Evolutionary conservation across 2,888 invertebrate species (phyloP).

Genomic region (Cephus pygmeus): DNA sequence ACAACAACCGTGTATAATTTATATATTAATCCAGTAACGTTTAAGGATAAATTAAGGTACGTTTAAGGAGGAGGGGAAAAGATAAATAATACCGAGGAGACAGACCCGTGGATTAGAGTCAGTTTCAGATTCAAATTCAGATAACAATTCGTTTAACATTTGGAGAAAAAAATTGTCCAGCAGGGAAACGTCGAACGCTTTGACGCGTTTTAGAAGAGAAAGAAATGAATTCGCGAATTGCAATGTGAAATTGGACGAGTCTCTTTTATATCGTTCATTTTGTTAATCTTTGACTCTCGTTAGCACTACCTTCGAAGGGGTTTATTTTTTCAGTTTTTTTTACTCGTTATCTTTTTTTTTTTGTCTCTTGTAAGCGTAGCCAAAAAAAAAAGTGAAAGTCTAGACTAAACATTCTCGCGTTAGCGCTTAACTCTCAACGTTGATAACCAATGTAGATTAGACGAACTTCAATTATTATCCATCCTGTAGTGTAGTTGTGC

Average conservation of each 20-base stretch:
- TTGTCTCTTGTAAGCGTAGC: background rate
- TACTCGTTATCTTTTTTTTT: background rate
- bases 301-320: background rate
- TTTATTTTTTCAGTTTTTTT: background rate
- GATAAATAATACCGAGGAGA: background rate
- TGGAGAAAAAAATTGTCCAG: background rate
- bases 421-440: background rate
- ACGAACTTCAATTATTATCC: background rate
- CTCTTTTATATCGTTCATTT: background rate
- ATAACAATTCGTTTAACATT: background rate
- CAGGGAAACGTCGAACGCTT: background rate
- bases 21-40: constrained; percentile 40
- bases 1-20: constrained; percentile 41
- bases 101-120: constrained; percentile 10
- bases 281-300: background rate
- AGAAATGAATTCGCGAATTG: background rate
- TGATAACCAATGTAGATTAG: background rate
- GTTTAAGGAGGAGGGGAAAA: constrained; percentile 13
- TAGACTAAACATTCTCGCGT: background rate
- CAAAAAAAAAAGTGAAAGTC: background rate
- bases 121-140: constrained; percentile 6
- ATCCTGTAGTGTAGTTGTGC: background rate
- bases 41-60: constrained; percentile 43
- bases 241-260: background rate
- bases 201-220: background rate